A percentile compares a stretch with the other conserved stretches of the same genome.
Conservation (phyloP, 2,797 vertebrate genomes). For the Sternotherus odoratus region DNA sequence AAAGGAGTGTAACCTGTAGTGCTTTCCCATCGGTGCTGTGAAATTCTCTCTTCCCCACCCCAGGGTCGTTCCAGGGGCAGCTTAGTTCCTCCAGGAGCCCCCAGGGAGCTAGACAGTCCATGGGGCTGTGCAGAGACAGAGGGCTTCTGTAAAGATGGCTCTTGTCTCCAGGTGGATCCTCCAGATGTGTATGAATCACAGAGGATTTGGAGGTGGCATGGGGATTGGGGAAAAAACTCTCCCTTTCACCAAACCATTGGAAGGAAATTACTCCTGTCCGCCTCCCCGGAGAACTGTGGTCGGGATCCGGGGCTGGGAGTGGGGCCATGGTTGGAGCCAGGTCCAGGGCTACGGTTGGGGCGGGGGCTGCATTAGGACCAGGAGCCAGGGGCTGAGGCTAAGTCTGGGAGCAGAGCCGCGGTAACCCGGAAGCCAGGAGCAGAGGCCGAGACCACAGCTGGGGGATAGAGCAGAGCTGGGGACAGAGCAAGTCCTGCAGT, state of each 20-base stretch:
- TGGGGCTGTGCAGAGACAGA: neutral
- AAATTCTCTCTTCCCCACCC: neutral
- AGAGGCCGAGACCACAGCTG: too few species aligned
- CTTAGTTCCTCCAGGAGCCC: neutral
- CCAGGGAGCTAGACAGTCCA: neutral
- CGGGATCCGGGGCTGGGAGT: too few species aligned
- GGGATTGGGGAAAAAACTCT: slow-evolving; percentile 7
- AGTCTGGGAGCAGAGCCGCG: too few species aligned
- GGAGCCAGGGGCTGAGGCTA: too few species aligned
- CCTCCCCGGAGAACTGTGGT: too few species aligned
- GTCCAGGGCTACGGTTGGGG: too few species aligned
- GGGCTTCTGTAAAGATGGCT: neutral
- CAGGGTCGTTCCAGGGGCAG: neutral
- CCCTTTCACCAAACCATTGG: slow-evolving; percentile 5
- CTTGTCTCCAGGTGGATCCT: neutral
- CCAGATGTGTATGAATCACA: neutral
- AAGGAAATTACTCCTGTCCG: neutral
- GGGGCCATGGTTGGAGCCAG: too few species aligned
- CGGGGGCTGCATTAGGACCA: too few species aligned
- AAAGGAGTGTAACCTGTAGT: neutral
- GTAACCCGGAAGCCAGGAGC: too few species aligned
- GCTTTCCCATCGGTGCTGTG: neutral
- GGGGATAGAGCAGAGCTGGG: too few species aligned
- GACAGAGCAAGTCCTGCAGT: too few species aligned
- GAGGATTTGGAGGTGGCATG: slow-evolving; percentile 5